Percentiles rank a stretch among this genome's conserved stretches.
Conservation (phyloP, 2,113 vertebrate species). For the Salminus brasiliensis region DNA sequence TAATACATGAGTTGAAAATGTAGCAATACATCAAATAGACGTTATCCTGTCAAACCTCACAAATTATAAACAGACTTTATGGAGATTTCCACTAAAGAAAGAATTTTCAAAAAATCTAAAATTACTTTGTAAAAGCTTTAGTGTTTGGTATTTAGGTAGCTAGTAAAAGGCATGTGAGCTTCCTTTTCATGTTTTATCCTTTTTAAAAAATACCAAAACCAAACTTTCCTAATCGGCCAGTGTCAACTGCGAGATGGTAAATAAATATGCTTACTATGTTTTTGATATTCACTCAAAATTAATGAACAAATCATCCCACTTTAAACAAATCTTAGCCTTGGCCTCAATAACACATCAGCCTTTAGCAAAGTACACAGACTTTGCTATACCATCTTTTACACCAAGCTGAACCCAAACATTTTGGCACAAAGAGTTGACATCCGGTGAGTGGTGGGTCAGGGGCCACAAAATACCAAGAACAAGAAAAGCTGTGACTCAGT, state of each 20-base stretch:
- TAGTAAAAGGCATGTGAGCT: neutral
- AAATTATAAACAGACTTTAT: neutral
- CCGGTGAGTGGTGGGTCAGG: neutral
- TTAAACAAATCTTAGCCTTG: neutral
- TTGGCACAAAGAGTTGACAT: neutral
- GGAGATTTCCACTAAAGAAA: neutral
- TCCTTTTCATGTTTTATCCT: too few relatives aligned
- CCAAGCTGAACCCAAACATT: neutral
- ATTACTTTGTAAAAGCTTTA: neutral
- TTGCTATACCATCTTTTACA: neutral
- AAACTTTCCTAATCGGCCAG: neutral
- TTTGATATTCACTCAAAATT: neutral
- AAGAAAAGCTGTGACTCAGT: neutral
- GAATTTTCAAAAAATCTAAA: neutral
- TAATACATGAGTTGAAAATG: neutral
- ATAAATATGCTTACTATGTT: neutral
- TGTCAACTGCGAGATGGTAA: neutral
- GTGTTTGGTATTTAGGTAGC: too few relatives aligned
- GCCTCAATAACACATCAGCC: neutral
- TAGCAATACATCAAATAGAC: neutral
- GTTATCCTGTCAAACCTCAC: neutral
- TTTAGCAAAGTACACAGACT: conserved; percentile 5
- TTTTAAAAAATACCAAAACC: too few relatives aligned
- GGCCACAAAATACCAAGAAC: neutral
- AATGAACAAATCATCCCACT: neutral